phyloP scores from a whole-genome alignment of 2,888 invertebrate species.

The Oscheius sp. region DNA sequence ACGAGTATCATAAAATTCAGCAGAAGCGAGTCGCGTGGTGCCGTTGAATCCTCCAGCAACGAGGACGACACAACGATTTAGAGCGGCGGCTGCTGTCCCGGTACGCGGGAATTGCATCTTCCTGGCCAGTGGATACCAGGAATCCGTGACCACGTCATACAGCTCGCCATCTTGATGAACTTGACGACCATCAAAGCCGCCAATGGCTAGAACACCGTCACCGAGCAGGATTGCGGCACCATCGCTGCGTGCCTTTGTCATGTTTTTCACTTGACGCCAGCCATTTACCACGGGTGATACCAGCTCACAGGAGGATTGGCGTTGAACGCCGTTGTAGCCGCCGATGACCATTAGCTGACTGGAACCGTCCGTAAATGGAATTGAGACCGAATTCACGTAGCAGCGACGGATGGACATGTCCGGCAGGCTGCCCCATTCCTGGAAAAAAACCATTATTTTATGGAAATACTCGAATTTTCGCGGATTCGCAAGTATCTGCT shows the following conservation, averaged over 20 bases:
- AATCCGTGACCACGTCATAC: conserved; percentile 40
- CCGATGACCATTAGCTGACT: conserved; percentile 30
- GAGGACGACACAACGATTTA: conserved; percentile 40
- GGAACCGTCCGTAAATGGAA: background rate
- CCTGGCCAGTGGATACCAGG: conserved; percentile 9
- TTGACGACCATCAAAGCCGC: conserved; percentile 53
- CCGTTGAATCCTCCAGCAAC: conserved; percentile 52
- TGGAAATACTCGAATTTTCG: background rate
- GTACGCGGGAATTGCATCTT: conserved; percentile 48
- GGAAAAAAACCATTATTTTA: background rate
- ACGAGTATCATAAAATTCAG: conserved; percentile 50
- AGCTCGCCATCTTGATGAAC: conserved; percentile 43
- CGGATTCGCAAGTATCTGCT: background rate
- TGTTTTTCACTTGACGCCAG: background rate
- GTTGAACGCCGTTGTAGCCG: conserved; percentile 26
- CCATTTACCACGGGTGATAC: background rate
- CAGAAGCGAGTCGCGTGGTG: conserved; percentile 40
- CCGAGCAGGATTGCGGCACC: conserved; percentile 14
- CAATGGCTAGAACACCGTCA: conserved; percentile 38
- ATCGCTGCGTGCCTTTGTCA: conserved; percentile 28
- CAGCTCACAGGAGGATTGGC: conserved; percentile 31
- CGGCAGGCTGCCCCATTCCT: background rate
- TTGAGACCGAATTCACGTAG: conserved; percentile 6
- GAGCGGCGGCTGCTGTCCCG: conserved; percentile 43
- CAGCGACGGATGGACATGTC: conserved; percentile 30